Base-by-base conservation (phyloP, 1,140 invertebrate genomes). In the Phenacoccus solenopsis region DNA sequence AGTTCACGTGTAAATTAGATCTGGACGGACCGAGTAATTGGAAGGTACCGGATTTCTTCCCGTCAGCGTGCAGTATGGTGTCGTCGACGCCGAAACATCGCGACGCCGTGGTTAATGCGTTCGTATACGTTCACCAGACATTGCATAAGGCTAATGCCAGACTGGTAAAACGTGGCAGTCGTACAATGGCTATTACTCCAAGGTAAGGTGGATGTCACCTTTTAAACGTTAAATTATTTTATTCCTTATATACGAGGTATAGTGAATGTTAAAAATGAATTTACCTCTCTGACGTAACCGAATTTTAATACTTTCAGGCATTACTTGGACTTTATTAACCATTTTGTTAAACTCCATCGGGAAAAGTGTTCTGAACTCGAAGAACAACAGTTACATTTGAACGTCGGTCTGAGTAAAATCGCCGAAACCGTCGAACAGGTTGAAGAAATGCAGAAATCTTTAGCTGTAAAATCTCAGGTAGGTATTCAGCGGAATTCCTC, bases 251-350 rank as follows among this genome's bases (percentile, higher is more conserved):
- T n/a, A n/a, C n/a, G n/a, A n/a, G n/a, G n/a, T n/a, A n/a, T n/a
- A n/a, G n/a, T n/a, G n/a, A n/a, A n/a, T n/a, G n/a, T n/a, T n/a
- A n/a, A n/a, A n/a, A n/a, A n/a, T n/a, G n/a, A n/a, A n/a, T 38
- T 38, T 38, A 38, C 32, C 32, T n/a, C n/a, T 38, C 32, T 38
- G 32, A 10, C 32, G 32, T n/a, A 10, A 4, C 21, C 21, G 56
- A 22, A 59, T 59, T 16, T 59, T n/a, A 22, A 59, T 59, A 59
- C 56, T 75, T 77, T n/a, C 76, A 84, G 87, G 70, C 98, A 99
- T 81, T 99, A 98, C 79, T 80, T 99, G n/a, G 98, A 99, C 80
- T 99, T 99, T 78, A 99, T 99, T 76, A 92, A 98, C 81, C 98
- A 99, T 80, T 98, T 98, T 83, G 96, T 97, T 4, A 98, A 98